These are phyloP conservation scores for Cephus rjabovi DNA, from an alignment of 2,888 invertebrate species.

Conservation along the genomic window DNA sequence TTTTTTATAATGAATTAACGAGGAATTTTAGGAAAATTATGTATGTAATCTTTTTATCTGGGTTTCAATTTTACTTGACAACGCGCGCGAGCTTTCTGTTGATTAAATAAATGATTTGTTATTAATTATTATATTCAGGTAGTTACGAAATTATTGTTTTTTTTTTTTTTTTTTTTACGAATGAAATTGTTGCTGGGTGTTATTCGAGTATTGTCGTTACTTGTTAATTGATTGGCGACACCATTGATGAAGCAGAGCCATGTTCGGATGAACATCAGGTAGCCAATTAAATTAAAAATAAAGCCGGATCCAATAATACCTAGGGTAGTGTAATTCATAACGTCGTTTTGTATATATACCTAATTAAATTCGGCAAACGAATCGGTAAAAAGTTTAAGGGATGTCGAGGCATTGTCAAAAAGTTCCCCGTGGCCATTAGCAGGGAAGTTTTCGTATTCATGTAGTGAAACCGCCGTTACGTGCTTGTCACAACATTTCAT, in stretches of 20 bases:
- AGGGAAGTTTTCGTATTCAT: slow-evolving; percentile 23
- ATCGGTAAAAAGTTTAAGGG: neutral
- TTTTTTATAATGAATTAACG: neutral
- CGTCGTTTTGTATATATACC: neutral
- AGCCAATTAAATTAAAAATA: neutral
- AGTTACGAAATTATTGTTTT: too few relatives aligned
- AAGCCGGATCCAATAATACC: neutral
- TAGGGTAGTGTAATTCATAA: neutral
- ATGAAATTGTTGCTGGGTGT: neutral
- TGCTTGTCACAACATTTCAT: slow-evolving; percentile 51
- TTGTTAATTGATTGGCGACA: neutral
- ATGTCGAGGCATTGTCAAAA: slow-evolving; percentile 12
- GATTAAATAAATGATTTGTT: too few relatives aligned
- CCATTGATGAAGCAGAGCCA: neutral
- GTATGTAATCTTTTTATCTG: too few relatives aligned
- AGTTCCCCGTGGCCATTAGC: slow-evolving; percentile 19
- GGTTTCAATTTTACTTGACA: too few relatives aligned
- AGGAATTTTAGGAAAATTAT: too few relatives aligned
- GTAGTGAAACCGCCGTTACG: slow-evolving; percentile 34
- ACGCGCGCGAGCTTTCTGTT: too few relatives aligned
- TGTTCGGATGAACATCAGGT: neutral
- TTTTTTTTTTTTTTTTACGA: too few relatives aligned
- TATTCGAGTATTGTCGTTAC: neutral
- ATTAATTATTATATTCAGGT: too few relatives aligned
- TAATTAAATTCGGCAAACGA: neutral